Conservation (phyloP, 2,113 vertebrate species). For the Malurus alboscapulatus region DNA sequence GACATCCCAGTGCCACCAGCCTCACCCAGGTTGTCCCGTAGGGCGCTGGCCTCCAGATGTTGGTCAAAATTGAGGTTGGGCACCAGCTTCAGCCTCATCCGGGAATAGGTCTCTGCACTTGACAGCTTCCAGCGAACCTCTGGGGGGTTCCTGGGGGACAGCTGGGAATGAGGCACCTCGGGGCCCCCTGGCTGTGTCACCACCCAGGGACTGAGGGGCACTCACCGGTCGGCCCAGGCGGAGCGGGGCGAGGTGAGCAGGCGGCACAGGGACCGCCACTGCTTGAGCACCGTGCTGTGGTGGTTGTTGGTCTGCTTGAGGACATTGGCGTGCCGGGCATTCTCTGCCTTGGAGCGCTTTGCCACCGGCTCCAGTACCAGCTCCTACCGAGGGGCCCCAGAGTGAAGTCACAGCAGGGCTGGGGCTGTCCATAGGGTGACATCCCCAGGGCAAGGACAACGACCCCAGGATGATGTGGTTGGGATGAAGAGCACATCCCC, state of each 20-base stretch:
- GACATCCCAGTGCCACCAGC: background rate
- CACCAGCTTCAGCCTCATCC: slow-evolving; percentile 96
- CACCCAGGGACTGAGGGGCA: accelerated
- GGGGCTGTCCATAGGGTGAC: accelerated
- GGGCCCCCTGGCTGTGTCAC: accelerated
- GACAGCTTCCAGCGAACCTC: slow-evolving; percentile 88
- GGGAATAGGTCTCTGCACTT: slow-evolving; percentile 89
- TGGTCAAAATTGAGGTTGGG: slow-evolving; percentile 89
- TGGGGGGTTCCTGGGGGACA: slow-evolving; percentile 71
- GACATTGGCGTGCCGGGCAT: slow-evolving; percentile 71
- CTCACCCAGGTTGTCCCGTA: slow-evolving; percentile 92
- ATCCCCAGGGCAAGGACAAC: background rate
- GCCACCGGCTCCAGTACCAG: slow-evolving; percentile 81
- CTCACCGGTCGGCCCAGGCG: slow-evolving; percentile 88
- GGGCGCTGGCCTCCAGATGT: slow-evolving; percentile 91
- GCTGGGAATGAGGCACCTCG: accelerated
- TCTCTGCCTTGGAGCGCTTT: slow-evolving; percentile 81
- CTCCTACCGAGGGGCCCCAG: slow-evolving; percentile 68
- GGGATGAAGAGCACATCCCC: background rate
- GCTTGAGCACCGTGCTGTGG: slow-evolving; percentile 82
- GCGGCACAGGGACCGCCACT: slow-evolving; percentile 85
- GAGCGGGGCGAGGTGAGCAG: slow-evolving; percentile 86
- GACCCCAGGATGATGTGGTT: accelerated
- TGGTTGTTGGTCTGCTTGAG: slow-evolving; percentile 87
- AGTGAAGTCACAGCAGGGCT: background rate